Conservation (phyloP, 2,113 vertebrate genomes). For the Grammomys surdaster region DNA sequence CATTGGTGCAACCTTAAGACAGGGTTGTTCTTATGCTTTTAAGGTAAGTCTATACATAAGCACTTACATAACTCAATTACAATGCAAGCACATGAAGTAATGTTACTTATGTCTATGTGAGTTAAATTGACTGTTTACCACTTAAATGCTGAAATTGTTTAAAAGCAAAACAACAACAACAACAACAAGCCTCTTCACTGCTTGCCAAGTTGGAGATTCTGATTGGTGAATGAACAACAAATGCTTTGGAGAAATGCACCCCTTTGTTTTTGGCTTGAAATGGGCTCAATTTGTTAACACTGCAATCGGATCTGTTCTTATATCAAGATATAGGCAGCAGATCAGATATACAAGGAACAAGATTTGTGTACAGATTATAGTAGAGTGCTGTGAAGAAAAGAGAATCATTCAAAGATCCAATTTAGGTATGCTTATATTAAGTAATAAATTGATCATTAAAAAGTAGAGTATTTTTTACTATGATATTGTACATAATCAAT, state of each 20-base stretch:
- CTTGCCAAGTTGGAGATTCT: neutral
- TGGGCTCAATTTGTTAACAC: neutral
- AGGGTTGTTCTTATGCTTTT: constrained; percentile 8
- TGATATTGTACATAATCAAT: neutral
- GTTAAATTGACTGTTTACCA: constrained; percentile 7
- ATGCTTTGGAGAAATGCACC: neutral
- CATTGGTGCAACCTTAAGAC: neutral
- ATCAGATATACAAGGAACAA: neutral
- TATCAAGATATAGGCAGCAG: neutral
- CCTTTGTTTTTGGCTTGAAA: neutral
- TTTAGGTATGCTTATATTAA: neutral
- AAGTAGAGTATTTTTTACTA: constrained; percentile 9
- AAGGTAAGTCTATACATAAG: neutral
- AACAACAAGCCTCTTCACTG: neutral
- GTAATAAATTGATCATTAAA: neutral
- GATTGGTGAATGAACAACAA: neutral
- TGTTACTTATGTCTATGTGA: neutral
- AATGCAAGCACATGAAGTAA: constrained; percentile 7
- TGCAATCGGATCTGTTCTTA: neutral
- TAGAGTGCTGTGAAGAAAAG: neutral
- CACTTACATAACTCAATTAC: neutral
- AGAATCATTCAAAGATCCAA: neutral
- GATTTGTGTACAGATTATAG: neutral
- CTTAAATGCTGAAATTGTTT: neutral
- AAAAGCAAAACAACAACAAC: neutral